phyloP scores from a whole-genome alignment of 2,797 vertebrate genomes.

The Orestias chungarensis region DNA sequence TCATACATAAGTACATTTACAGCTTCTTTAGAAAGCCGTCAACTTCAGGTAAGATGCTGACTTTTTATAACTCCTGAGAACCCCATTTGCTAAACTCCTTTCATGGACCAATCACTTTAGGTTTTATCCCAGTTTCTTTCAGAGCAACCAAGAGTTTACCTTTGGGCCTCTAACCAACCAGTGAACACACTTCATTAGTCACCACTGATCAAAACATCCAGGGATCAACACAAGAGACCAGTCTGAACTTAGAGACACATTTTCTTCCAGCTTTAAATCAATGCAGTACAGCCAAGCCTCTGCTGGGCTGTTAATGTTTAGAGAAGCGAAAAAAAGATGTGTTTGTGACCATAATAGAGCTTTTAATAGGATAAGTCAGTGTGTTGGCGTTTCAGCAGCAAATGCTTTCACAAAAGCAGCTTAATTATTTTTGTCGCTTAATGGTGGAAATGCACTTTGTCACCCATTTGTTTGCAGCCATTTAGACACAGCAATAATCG shows the following conservation, averaged over 20 bases:
- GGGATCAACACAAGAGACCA: background rate
- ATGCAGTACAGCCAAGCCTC: background rate
- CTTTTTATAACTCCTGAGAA: too few relatives aligned
- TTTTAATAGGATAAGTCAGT: slow-evolving; percentile 10
- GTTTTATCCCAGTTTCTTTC: too few relatives aligned
- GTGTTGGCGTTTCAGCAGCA: slow-evolving; percentile 8
- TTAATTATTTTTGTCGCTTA: slow-evolving; percentile 2
- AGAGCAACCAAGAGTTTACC: too few relatives aligned
- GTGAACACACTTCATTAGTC: too few relatives aligned
- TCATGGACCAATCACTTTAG: too few relatives aligned
- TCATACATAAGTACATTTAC: too few relatives aligned
- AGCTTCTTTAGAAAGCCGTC: too few relatives aligned
- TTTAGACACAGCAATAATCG: background rate
- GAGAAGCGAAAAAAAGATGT: slow-evolving; percentile 1
- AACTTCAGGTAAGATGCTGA: too few relatives aligned
- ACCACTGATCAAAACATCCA: background rate
- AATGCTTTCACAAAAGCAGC: slow-evolving; percentile 4
- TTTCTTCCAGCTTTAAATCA: background rate
- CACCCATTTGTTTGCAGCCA: background rate
- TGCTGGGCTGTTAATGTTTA: slow-evolving; percentile 1
- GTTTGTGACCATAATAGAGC: slow-evolving; percentile 3
- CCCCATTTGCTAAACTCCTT: too few relatives aligned
- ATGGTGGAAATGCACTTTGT: slow-evolving; percentile 3
- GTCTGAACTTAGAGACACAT: background rate
- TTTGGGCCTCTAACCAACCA: too few relatives aligned